Conservation (phyloP, 1,140 invertebrate species). For the Monomorium pharaonis region DNA sequence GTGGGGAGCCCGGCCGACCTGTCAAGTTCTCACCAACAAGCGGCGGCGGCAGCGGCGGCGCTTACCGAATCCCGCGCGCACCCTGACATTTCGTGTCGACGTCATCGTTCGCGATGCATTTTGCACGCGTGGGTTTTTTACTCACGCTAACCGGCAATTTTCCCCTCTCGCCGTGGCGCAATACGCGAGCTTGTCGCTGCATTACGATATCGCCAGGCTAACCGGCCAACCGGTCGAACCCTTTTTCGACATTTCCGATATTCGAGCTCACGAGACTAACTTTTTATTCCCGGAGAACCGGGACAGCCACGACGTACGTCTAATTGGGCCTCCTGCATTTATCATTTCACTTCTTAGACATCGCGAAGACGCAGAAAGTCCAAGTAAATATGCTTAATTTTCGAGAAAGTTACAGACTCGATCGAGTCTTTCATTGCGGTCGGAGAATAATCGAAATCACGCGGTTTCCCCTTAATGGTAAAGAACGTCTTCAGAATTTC, state of each 20-base stretch:
- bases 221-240: background rate
- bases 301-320: background rate
- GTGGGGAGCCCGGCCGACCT: slow-evolving; percentile 50
- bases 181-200: background rate
- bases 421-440: slow-evolving; percentile 46
- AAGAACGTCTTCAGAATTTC: slow-evolving; percentile 13
- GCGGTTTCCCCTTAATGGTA: slow-evolving; percentile 23
- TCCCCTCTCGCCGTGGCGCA: background rate
- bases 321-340: slow-evolving; percentile 1
- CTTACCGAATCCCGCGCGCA: slow-evolving; percentile 29
- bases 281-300: background rate
- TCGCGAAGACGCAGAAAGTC: background rate
- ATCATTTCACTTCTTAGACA: slow-evolving; percentile 20
- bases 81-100: background rate
- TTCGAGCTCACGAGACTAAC: background rate
- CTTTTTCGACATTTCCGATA: background rate
- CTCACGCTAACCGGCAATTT: background rate
- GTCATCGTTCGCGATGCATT: background rate
- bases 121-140: background rate
- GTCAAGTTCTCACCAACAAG: no score
- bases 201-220: background rate
- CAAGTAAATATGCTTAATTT: slow-evolving; percentile 60
- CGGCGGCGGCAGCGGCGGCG: background rate
- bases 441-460: slow-evolving; percentile 45
- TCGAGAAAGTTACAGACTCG: slow-evolving; percentile 44